A percentile compares a stretch with the other conserved stretches of the same genome.
phyloP scores from a whole-genome alignment of 2,797 vertebrate species.

The Paedocypris micromegethes region DNA sequence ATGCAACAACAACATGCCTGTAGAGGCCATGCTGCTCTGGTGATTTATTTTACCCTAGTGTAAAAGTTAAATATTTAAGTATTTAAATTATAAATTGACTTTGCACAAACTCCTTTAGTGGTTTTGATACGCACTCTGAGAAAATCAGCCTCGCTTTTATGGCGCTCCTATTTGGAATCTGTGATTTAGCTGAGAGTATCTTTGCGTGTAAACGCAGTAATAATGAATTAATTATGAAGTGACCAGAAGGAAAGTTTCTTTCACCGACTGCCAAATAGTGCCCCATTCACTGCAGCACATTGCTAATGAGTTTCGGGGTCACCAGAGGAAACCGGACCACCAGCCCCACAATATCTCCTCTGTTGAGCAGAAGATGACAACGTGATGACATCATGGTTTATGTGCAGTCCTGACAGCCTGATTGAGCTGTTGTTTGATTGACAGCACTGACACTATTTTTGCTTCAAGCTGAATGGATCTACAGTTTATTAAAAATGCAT shows the following conservation, averaged over 20 bases:
- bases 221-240: slow-evolving; percentile 40
- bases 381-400: slow-evolving; percentile 51
- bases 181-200: too few species aligned
- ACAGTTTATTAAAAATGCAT: slow-evolving; percentile 29
- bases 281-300: slow-evolving; percentile 36
- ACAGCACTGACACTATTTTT: slow-evolving; percentile 22
- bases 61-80: too few species aligned
- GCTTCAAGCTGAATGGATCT: slow-evolving; percentile 16
- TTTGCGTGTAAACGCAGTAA: slow-evolving; percentile 29
- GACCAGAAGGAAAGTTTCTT: slow-evolving; percentile 9
- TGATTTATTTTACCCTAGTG: too few species aligned
- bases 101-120: too few species aligned
- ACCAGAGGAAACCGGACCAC: slow-evolving; percentile 28
- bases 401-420: slow-evolving; percentile 26
- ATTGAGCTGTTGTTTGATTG: slow-evolving; percentile 24
- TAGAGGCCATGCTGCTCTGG: too few species aligned
- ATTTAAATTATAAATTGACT: too few species aligned
- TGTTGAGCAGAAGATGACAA: slow-evolving; percentile 32
- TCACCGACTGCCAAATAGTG: slow-evolving; percentile 41
- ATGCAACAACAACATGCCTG: too few species aligned
- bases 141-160: too few species aligned
- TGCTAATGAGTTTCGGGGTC: slow-evolving; percentile 43
- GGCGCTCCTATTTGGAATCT: too few species aligned
- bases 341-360: slow-evolving; percentile 59
- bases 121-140: too few species aligned